Evolutionary conservation across 2,113 vertebrate species (phyloP), one percentile per base, ranked within the genome.

Genomic region (Nipponia nippon): DNA sequence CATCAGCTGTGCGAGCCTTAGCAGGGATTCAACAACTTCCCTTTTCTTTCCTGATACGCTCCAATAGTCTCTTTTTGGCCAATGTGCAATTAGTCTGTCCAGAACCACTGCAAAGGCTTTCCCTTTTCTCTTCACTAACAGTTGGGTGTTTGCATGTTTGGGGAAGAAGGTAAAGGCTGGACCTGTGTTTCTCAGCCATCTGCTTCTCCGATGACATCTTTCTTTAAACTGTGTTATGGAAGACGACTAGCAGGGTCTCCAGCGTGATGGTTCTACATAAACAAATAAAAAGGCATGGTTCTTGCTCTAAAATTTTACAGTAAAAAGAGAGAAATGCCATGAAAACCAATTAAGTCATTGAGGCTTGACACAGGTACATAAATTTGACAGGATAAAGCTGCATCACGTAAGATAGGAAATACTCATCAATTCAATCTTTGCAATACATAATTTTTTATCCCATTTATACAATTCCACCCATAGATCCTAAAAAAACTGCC

Each of bases 131-230:
- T 73, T 86, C 58, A 34, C 58, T 72, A 92, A 80, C 88, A 94
- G 88, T 61, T 76, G 85, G 66, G 13, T 86, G 46, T 71, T 90
- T 86, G 36, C 7, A 0, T 80, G 10, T 85, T 90, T 80, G 49
- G 58, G 79, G 79, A 83, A 26, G 62, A 77, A 88, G 61, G 85
- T 61, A 55, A 76, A 90, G 66, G 40, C 61, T 87, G 70, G 90
- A 83, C 88, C 36, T 88, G 21, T 65, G 56, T 94, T 97, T 95
- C 75, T 88, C 36, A 82, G 26, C 61, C 73, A 91, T 92, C 82
- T 93, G 65, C 85, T 90, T 83, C 82, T 66, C 52, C 47, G 22
- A 79, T 0, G 2, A 76, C 26, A 13, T 81, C 63, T 79, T 76
- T 90, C 92, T 80, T 83, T 79, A 87, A 94, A 87, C 17, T 9